A percentile compares a stretch with the other conserved stretches of the same genome.
Conservation (phyloP, 2,888 invertebrate genomes). For the Euzophera pinguis region DNA sequence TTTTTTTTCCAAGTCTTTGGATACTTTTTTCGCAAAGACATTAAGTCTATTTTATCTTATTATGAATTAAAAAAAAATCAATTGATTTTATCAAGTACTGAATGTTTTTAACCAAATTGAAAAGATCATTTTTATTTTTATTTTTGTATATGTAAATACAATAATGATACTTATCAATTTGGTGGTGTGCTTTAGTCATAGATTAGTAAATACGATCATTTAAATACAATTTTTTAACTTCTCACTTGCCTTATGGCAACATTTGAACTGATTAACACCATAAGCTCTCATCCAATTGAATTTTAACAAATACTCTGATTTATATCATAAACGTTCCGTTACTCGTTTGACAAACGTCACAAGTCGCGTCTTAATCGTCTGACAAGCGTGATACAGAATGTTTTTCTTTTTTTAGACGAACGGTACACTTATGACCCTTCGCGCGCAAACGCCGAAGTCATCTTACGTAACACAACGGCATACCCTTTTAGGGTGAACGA, state of each 20-base stretch:
- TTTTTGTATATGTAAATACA: background rate
- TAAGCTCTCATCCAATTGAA: background rate
- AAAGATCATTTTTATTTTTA: background rate
- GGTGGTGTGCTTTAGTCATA: conserved; percentile 10
- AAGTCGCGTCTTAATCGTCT: background rate
- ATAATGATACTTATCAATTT: conserved; percentile 6
- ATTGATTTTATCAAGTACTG: background rate
- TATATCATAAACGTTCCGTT: background rate
- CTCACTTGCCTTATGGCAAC: conserved; percentile 3
- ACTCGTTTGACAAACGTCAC: background rate
- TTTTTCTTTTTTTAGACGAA: conserved; percentile 71
- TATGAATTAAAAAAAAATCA: too few species aligned
- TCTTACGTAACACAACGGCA: conserved; percentile 63
- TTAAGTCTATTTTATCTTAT: too few species aligned
- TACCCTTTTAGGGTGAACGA: conserved; percentile 69
- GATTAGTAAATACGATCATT: background rate
- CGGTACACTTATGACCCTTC: conserved; percentile 47
- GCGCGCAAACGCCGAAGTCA: conserved; percentile 60
- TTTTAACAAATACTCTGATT: background rate
- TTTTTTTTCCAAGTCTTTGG: too few species aligned
- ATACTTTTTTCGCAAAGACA: too few species aligned
- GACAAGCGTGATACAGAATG: background rate
- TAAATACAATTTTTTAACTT: background rate
- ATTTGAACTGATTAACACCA: background rate
- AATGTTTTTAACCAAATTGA: conserved; percentile 4